Percentiles rank a stretch among this genome's conserved stretches.
phyloP scores from a whole-genome alignment of 2,113 vertebrate species.

The Uria lomvia region DNA sequence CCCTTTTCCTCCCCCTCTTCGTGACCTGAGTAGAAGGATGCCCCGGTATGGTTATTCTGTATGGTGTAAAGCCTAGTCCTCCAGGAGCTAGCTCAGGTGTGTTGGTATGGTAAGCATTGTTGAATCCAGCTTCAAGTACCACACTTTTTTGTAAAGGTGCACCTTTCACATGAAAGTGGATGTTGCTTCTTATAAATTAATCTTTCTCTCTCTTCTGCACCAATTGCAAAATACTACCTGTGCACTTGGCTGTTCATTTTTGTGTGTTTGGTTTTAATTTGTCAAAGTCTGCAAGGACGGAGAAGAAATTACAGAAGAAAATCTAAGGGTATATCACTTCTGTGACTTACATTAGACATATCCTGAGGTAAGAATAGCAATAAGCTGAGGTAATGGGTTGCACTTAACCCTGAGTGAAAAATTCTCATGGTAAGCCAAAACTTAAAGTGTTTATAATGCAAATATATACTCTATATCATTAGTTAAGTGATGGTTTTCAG shows the following conservation, averaged over 20 bases:
- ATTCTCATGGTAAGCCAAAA: not conserved
- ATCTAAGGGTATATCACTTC: not conserved
- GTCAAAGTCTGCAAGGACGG: not conserved
- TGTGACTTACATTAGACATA: not conserved
- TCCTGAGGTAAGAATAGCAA: not conserved
- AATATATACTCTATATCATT: not conserved
- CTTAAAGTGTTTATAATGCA: not conserved
- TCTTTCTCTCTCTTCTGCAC: not conserved
- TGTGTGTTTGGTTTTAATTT: not conserved
- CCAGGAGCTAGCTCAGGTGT: not conserved
- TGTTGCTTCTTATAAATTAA: not conserved
- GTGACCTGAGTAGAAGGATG: not conserved
- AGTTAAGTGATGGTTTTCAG: not conserved
- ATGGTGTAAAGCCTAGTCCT: not conserved
- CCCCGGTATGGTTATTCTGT: not conserved
- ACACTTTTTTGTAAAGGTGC: not conserved
- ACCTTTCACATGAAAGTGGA: not conserved
- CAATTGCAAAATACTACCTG: not conserved
- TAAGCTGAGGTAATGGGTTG: not conserved
- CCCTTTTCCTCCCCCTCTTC: not conserved
- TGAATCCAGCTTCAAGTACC: not conserved
- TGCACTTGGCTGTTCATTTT: not conserved
- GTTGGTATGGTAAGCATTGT: not conserved
- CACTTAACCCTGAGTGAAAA: not conserved
- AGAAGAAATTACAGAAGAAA: not conserved